Base-by-base conservation (phyloP, 2,888 invertebrate genomes). In the Alloplasta piceator region DNA sequence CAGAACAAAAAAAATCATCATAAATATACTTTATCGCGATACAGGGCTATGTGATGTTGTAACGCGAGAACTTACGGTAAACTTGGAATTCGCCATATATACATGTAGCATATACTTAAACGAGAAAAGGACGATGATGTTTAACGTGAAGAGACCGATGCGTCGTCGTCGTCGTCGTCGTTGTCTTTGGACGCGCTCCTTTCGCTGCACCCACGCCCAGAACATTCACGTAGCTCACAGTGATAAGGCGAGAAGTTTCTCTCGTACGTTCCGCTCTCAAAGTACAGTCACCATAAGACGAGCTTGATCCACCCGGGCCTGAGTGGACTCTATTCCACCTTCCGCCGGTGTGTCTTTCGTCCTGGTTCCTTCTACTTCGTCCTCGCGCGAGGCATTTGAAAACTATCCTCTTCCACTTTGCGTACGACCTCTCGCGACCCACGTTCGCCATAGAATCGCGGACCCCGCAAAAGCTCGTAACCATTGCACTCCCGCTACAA, bases 181-280 rank as follows among this genome's bases (percentile, higher is more conserved):
- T 26, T 26, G 26, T 66, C 67, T 56, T 70, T 58, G 61, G 66
- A 78, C 63, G 85, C 85, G 85, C 86, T 85, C 85, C 85, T 86
- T 84, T 85, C 85, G 86, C 86, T 86, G 87, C 91, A 89, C 91
- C 90, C 90, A 90, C 90, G 89, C 86, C 73, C 75, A 74, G 80
- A 82, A 85, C 86, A 85, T 85, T 85, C 75, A 80, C 76, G 82
- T 83, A 80, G 68, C 77, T 83, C 80, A 74, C 67, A 26, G 61
- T 80, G 85, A 85, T 84, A 85, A 80, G 78, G 60, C 55, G 58
- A 72, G 48, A 61, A 56, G 12, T 5, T 9, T 41, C 9, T 39
- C 36, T 12, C 12, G 52, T 14, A 12, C 10, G 14, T 12, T 12
- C 52, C 6, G 14, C 52, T n/a, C 14, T 52, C 14, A 5, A 6